Evolutionary conservation across 2,797 vertebrate genomes (phyloP), one percentile per base, ranked within the genome.

Genomic region (Crenichthys baileyi): DNA sequence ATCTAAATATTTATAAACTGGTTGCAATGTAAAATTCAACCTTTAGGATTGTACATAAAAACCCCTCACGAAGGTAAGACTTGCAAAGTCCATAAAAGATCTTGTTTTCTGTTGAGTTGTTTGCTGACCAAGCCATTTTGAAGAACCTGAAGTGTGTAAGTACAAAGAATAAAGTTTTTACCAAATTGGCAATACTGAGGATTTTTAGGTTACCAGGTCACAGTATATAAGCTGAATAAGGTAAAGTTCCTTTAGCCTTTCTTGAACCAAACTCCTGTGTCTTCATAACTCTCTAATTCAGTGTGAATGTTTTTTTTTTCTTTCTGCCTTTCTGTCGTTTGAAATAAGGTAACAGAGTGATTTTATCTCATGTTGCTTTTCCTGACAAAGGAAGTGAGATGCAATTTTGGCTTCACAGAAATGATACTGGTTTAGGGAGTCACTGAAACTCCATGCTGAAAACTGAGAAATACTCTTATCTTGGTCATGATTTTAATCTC

Each of bases 381-480:
- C 82, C 77, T 86, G 77, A 83, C 83, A 84, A 61, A 88, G 82
- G 82, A 88, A 88, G 80, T 84, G 5, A 81, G 70, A 56, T 70
- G 56, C 78, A 83, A 73, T 61, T 83, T 67, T 67, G n/a, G 51
- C 65, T 79, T 75, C 75, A 84, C 70, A 88, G 70, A 82, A 79
- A 55, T 81, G 31, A 72, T 26, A 67, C 61, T 68, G 76, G 76
- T 26, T 81, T 76, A 55, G 77, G 84, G 75, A 83, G 76, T 85
- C 29, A 86, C 72, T 88, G 85, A 89, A 90, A 88, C 87, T 82
- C 84, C 61, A 73, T 65, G 80, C 56, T 88, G 79, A 87, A 77
- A 90, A 87, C 72, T 72, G 87, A 89, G 77, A 88, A n/a, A 51
- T 77, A 76, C 22, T 3, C 80, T 83, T 77, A 91, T 87, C 77